Conservation (phyloP, 53 echinoderm and acorn worm genomes). For the Mesocentrotus franciscanus region DNA sequence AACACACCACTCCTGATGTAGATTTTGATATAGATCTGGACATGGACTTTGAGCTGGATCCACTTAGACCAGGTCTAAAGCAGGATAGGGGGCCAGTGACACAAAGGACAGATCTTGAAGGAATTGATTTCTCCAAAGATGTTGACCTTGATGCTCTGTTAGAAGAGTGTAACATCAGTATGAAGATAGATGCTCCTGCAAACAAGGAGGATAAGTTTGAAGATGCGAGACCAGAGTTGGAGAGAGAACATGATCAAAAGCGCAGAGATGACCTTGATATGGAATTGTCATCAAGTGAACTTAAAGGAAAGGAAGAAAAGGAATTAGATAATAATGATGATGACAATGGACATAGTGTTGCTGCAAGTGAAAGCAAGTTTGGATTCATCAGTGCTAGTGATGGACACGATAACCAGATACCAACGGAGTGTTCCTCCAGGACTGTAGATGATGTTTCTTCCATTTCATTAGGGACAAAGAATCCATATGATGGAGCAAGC, state of each 20-base stretch:
- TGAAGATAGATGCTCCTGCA: background rate
- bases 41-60: conserved; percentile 61
- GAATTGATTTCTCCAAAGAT: conserved; percentile 55
- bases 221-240: background rate
- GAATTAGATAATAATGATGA: background rate
- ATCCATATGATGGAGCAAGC: background rate
- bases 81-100: background rate
- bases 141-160: conserved; percentile 29
- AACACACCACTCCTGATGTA: background rate
- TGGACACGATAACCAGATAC: background rate
- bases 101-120: conserved; percentile 49
- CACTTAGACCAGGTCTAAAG: conserved; percentile 16
- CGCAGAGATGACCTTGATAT: background rate
- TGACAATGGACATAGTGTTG: background rate
- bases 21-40: conserved; percentile 35
- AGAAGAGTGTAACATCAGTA: background rate
- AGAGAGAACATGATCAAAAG: background rate
- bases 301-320: background rate
- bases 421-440: background rate
- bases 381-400: conserved; percentile 15
- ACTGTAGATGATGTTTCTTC: background rate
- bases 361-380: background rate
- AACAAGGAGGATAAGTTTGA: background rate
- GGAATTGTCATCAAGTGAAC: background rate
- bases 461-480: background rate